These are phyloP conservation scores for Torymus auratus DNA, from an alignment of 2,888 invertebrate species.

Conservation along the genomic window DNA sequence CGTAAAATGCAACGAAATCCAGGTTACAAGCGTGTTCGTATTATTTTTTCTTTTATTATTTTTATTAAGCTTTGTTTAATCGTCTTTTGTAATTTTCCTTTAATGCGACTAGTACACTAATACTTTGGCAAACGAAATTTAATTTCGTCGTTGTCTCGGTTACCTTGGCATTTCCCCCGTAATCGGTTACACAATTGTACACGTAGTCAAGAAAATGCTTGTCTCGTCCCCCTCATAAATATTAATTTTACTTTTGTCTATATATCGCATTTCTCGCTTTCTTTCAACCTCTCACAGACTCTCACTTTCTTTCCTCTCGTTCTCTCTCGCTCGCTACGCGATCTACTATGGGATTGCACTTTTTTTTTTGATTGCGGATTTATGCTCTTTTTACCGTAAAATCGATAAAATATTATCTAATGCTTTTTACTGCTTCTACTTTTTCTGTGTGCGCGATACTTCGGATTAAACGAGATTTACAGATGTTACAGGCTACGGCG, in stretches of 20 bases:
- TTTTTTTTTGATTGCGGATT: slow-evolving; percentile 46
- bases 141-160: slow-evolving; percentile 54
- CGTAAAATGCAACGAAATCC: slow-evolving; percentile 47
- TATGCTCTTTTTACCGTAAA: slow-evolving; percentile 25
- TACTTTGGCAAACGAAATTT: slow-evolving; percentile 54
- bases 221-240: slow-evolving; percentile 20
- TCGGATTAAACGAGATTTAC: slow-evolving; percentile 33
- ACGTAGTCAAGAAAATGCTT: slow-evolving; percentile 52
- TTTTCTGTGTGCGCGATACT: slow-evolving; percentile 1
- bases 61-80: slow-evolving; percentile 4
- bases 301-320: slow-evolving; percentile 15
- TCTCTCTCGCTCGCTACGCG: slow-evolving; percentile 23
- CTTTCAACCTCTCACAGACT: background rate
- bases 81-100: slow-evolving; percentile 7
- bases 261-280: background rate
- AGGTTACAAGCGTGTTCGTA: slow-evolving; percentile 34
- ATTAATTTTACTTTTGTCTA: slow-evolving; percentile 32
- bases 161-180: slow-evolving; percentile 53
- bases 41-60: slow-evolving; percentile 2
- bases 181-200: slow-evolving; percentile 36
- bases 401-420: slow-evolving; percentile 45
- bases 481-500: slow-evolving; percentile 22
- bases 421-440: slow-evolving; percentile 18
- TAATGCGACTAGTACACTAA: slow-evolving; percentile 48
- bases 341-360: slow-evolving; percentile 54